Base-by-base conservation (phyloP, 2,888 invertebrate genomes). In the Calliscelio sp. region DNA sequence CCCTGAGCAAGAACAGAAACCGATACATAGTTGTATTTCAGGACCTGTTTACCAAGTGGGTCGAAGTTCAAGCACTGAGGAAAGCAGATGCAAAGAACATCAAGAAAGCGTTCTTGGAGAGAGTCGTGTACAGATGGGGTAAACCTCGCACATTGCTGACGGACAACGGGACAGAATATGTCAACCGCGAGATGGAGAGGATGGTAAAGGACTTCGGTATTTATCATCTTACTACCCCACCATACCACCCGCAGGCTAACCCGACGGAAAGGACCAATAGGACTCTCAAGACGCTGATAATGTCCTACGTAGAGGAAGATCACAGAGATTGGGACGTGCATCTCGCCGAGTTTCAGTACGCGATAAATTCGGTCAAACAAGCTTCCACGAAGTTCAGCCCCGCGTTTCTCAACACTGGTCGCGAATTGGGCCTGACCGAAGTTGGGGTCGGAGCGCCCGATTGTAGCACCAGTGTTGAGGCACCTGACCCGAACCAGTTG, bases 261-360 rank as follows among this genome's bases (percentile, higher is more conserved):
- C 55, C 55, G 7, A 55, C 55, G 16, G 55, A 55, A 16, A n/a
- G 55, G 16, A 8, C 55, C 16, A 55, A 25, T 55, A 41, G 6
- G 1, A 28, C n/a, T 7, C 10, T 10, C 18, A 41, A 38, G 10
- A 55, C 11, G 0, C 46, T 49, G 8, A 8, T 49, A 4, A 18
- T 14, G 25, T 18, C 16, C 18, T 66, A 8, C 49, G 28, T 4
- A n/a, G 11, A 4, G 7, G 28, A 41, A 11, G 53, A 68, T 8
- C 68, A 68, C 10, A 35, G 38, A 1, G 20, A 38, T 6, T 68
- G 68, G 68, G 41, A 53, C 20, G 10, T 3, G 0, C 35, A 68
- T 35, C 38, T 53, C 0, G 10, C 7, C 1, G 53, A 68, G 25
- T 38, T 68, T 2, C 68, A 68, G 8, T 53, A 38, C 16, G 68